These are phyloP conservation scores for Pangasius krempfi DNA, from an alignment of 2,797 vertebrate species.

Conservation along the genomic window DNA sequence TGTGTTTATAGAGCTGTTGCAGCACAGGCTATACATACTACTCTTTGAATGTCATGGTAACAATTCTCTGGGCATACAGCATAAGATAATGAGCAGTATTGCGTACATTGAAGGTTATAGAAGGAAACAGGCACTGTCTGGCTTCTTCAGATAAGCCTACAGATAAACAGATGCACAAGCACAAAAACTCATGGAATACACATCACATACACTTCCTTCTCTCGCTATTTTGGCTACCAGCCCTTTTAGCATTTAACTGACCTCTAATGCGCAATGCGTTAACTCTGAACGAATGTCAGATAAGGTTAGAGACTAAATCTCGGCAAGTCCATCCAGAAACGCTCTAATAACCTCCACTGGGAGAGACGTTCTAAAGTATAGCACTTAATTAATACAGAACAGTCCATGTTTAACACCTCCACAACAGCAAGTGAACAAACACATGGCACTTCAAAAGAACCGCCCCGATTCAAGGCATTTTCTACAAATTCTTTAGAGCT, in stretches of 20 bases:
- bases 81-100: slow-evolving; percentile 27
- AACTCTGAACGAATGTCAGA: slow-evolving; percentile 28
- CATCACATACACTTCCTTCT: slow-evolving; percentile 29
- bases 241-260: slow-evolving; percentile 9
- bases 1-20: slow-evolving; percentile 24
- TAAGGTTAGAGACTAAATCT: slow-evolving; percentile 19
- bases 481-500: slow-evolving; percentile 31
- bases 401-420: slow-evolving; percentile 15
- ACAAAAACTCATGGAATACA: slow-evolving; percentile 22
- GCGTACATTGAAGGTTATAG: slow-evolving; percentile 30
- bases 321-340: slow-evolving; percentile 6
- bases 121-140: slow-evolving; percentile 40
- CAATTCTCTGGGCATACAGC: slow-evolving; percentile 25
- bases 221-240: slow-evolving; percentile 1
- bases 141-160: slow-evolving; percentile 37
- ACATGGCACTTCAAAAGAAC: slow-evolving; percentile 18
- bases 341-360: slow-evolving; percentile 33
- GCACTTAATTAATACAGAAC: slow-evolving; percentile 26
- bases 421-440: slow-evolving; percentile 28
- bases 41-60: slow-evolving; percentile 27
- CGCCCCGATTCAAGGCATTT: background rate
- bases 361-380: slow-evolving; percentile 21
- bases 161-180: slow-evolving; percentile 32
- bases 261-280: slow-evolving; percentile 9
- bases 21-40: slow-evolving; percentile 25